Conservation (phyloP, 2,113 vertebrate genomes). For the Pontoporia blainvillei region DNA sequence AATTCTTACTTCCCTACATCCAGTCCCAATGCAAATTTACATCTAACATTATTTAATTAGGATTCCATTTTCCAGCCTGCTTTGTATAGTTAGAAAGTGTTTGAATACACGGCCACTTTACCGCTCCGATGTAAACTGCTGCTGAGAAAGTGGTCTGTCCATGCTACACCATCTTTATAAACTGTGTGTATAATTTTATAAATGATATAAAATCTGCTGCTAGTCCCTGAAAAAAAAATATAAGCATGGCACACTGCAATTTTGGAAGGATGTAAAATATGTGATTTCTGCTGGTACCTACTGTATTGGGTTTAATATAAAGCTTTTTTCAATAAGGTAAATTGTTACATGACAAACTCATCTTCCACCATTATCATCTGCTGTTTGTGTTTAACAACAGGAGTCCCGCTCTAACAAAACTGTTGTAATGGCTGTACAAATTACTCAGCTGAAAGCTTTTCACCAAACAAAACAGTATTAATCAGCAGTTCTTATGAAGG, state of each 20-base stretch:
- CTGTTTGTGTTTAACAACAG: constrained; percentile 94
- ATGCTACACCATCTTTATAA: constrained; percentile 82
- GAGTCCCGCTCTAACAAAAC: constrained; percentile 90
- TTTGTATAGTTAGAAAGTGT: constrained; percentile 76
- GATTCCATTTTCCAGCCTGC: constrained; percentile 78
- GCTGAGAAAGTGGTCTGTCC: constrained; percentile 79
- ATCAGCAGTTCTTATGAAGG: constrained; percentile 94
- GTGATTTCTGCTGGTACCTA: constrained; percentile 87
- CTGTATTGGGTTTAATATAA: constrained; percentile 87
- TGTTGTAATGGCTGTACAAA: constrained; percentile 92
- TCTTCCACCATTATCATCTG: constrained; percentile 91
- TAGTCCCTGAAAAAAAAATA: constrained; percentile 56
- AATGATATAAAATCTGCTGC: constrained; percentile 88
- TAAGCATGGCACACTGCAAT: constrained; percentile 81
- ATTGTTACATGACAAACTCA: constrained; percentile 95
- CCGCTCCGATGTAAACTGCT: constrained; percentile 75
- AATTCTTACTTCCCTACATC: constrained; percentile 70
- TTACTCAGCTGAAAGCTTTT: constrained; percentile 94
- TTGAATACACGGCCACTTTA: constrained; percentile 80
- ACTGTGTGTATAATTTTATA: constrained; percentile 89
- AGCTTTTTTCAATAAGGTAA: constrained; percentile 91
- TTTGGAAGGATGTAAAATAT: constrained; percentile 88
- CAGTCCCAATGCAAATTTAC: constrained; percentile 74
- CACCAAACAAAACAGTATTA: constrained; percentile 92
- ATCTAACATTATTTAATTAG: constrained; percentile 83